Conservation (phyloP, 2,888 invertebrate species). For the Drosophila subsilvestris region DNA sequence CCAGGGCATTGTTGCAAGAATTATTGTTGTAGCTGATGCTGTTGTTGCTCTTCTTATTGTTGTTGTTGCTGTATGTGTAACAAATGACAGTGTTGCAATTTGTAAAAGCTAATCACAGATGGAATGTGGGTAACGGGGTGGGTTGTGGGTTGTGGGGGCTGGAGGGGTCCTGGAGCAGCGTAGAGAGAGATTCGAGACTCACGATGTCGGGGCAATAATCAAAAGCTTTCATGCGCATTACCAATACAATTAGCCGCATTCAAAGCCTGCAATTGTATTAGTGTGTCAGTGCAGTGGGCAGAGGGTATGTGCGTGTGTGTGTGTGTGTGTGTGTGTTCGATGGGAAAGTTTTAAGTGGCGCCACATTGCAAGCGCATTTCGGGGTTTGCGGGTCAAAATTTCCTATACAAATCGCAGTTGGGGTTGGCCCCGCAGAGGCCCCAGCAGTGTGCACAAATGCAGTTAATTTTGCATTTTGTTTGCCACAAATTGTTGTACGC, state of each 20-base stretch:
- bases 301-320: not conserved
- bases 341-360: conserved; percentile 56
- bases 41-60: conserved; percentile 22
- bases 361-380: conserved; percentile 44
- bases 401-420: conserved; percentile 37
- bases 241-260: conserved; percentile 71
- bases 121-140: conserved; percentile 23
- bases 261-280: conserved; percentile 30
- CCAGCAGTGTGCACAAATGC: conserved; percentile 32
- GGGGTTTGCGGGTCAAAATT: conserved; percentile 47
- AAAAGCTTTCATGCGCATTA: conserved; percentile 60
- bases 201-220: conserved; percentile 55
- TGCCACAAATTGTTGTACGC: conserved; percentile 53
- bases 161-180: not conserved
- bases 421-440: conserved; percentile 5
- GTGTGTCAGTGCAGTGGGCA: conserved; percentile 9
- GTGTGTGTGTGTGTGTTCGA: not conserved
- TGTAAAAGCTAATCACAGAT: conserved; percentile 72
- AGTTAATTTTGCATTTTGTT: conserved; percentile 65
- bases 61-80: conserved; percentile 32
- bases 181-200: conserved; percentile 21
- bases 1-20: conserved; percentile 32
- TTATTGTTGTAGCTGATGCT: conserved; percentile 22
- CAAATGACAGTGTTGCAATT: conserved; percentile 69
- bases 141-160: not conserved